These are phyloP conservation scores for Corapipo altera DNA, from an alignment of 2,113 vertebrate species.

Conservation along the genomic window DNA sequence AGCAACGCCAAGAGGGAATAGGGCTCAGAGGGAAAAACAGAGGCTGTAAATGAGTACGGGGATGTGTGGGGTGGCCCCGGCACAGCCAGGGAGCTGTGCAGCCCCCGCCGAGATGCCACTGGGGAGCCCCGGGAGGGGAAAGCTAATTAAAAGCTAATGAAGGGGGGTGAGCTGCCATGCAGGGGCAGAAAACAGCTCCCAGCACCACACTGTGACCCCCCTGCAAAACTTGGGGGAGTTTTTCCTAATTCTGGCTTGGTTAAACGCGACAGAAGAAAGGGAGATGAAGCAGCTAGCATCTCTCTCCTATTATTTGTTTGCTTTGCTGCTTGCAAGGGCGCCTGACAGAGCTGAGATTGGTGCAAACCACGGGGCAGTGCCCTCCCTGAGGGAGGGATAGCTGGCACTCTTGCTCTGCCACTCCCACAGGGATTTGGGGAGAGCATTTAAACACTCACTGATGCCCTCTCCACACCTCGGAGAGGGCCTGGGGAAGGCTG, in stretches of 20 bases:
- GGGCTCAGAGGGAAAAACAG: background rate
- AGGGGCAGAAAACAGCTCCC: background rate
- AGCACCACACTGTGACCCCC: background rate
- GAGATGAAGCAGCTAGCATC: background rate
- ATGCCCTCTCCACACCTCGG: background rate
- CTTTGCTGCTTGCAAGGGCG: background rate
- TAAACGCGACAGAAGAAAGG: background rate
- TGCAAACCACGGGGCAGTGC: background rate
- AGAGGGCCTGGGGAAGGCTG: accelerated
- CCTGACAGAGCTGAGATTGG: background rate
- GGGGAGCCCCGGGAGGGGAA: background rate
- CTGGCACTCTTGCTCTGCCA: background rate
- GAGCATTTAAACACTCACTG: background rate
- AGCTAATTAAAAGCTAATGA: background rate
- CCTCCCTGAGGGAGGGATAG: background rate
- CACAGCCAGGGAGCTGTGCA: background rate
- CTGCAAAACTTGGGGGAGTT: background rate
- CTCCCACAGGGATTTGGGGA: background rate
- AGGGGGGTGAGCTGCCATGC: accelerated
- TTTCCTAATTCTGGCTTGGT: background rate
- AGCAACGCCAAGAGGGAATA: background rate
- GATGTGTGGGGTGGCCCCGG: background rate
- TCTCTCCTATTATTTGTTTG: background rate
- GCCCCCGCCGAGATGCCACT: accelerated
- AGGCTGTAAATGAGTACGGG: background rate